A percentile compares a stretch with the other conserved stretches of the same genome.
Evolutionary conservation across 2,888 invertebrate species (phyloP).

Genomic region (Perizoma flavofasciatum): DNA sequence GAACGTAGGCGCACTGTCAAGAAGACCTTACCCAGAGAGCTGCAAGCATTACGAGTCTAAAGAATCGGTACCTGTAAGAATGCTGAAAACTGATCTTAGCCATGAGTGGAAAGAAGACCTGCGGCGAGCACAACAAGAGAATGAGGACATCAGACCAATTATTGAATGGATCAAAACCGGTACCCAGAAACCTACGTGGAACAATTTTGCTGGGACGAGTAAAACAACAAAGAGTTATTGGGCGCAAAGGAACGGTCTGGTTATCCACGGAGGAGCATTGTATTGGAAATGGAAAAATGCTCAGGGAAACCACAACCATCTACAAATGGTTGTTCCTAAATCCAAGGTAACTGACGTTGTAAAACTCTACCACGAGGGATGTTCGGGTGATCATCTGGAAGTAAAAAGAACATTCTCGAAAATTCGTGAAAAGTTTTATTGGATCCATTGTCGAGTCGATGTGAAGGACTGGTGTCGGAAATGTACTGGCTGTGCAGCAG

Average conservation of each 20-base stretch:
- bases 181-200: no score
- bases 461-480: not conserved
- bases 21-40: no score
- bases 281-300: conserved; percentile 2
- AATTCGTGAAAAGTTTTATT: not conserved
- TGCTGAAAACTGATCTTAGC: no score
- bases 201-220: no score
- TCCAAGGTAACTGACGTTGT: not conserved
- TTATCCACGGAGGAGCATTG: conserved; percentile 1
- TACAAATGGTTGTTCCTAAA: not conserved
- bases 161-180: not conserved
- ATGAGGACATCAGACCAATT: no score
- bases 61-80: no score
- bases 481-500: not conserved
- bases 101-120: no score
- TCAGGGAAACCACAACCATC: not conserved
- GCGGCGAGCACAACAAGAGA: no score
- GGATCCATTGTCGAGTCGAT: not conserved
- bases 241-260: not conserved
- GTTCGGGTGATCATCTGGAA: not conserved
- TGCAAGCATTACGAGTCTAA: no score
- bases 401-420: not conserved
- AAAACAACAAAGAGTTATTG: no score
- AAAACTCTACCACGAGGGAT: conserved; percentile 1
- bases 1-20: no score